phyloP scores from a whole-genome alignment of 2,113 vertebrate genomes.

The Gymnarchus niloticus region DNA sequence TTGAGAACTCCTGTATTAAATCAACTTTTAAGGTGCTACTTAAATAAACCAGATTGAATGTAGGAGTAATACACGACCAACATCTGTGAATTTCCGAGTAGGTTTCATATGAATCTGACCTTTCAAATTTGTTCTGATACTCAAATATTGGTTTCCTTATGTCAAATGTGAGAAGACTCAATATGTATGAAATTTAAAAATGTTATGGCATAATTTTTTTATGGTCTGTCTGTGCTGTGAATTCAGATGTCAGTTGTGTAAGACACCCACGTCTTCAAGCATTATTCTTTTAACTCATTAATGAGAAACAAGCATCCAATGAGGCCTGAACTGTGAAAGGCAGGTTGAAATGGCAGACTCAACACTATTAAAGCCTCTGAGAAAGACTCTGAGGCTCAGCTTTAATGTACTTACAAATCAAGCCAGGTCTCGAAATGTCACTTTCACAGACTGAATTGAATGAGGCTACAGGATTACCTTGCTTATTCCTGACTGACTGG shows the following conservation, averaged over 20 bases:
- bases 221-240: no score
- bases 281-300: not conserved
- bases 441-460: not conserved
- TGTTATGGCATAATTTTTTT: no score
- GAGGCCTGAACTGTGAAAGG: constrained; percentile 10
- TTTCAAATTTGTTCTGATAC: not conserved
- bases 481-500: not conserved
- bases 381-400: not conserved
- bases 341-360: not conserved
- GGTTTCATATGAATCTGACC: not conserved
- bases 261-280: constrained; percentile 10
- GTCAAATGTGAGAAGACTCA: not conserved
- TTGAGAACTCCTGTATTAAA: not conserved
- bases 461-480: not conserved
- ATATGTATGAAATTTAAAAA: not conserved
- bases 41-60: not conserved
- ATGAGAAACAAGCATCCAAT: no score
- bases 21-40: not conserved
- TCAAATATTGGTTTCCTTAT: not conserved
- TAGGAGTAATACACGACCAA: not conserved
- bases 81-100: not conserved
- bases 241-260: not conserved
- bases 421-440: not conserved
- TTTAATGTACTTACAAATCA: not conserved
- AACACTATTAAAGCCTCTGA: not conserved